These are phyloP conservation scores for Ceratitis capitata DNA, from an alignment of 1,140 invertebrate species.

Conservation along the genomic window DNA sequence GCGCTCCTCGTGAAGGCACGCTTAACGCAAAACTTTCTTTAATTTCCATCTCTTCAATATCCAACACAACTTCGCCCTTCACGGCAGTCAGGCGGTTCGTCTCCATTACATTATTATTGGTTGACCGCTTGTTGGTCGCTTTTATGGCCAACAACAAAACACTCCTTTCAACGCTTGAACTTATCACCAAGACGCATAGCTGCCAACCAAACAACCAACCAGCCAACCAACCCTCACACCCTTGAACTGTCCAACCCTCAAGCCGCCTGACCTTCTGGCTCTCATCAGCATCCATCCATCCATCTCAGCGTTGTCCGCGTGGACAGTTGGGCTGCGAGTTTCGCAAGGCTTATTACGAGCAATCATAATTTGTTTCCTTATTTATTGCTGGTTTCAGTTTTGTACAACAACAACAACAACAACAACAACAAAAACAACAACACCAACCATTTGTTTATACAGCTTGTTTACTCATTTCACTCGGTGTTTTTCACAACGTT, in stretches of 20 bases:
- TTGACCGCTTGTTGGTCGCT: not conserved
- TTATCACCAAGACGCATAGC: not conserved
- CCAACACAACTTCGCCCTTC: not conserved
- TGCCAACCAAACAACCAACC: not conserved
- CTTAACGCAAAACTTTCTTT: too few species aligned
- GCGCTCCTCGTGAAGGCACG: not conserved
- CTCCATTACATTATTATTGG: not conserved
- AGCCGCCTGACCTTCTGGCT: not conserved
- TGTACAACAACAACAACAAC: not conserved
- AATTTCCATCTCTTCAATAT: not conserved
- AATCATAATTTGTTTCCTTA: conserved; percentile 35
- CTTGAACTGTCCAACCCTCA: too few species aligned
- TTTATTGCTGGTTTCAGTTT: not conserved
- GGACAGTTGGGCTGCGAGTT: not conserved
- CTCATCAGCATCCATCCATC: not conserved
- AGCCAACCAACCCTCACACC: too few species aligned
- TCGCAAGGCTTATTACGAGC: not conserved
- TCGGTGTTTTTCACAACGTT: not conserved
- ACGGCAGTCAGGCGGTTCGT: not conserved
- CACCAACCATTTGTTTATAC: too few species aligned
- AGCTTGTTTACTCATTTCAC: not conserved
- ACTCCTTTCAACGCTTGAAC: not conserved
- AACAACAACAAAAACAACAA: too few species aligned
- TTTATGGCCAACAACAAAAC: not conserved
- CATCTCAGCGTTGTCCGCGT: not conserved